Conservation (phyloP, 2,113 vertebrate species). For the Oryzias melastigma region DNA sequence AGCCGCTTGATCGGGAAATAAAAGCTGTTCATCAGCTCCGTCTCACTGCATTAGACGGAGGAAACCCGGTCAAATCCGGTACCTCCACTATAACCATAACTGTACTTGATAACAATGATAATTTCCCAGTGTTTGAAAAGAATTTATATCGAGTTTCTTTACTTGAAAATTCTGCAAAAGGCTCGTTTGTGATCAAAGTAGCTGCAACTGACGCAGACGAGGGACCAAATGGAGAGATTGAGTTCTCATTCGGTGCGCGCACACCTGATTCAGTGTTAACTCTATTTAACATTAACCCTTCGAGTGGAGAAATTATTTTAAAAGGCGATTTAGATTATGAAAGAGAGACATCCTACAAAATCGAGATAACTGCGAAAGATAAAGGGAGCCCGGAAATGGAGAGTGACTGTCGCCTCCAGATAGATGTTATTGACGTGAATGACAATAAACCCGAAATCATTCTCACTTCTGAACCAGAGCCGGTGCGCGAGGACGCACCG, state of each 20-base stretch:
- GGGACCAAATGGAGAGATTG: constrained; percentile 64
- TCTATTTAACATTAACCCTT: constrained; percentile 53
- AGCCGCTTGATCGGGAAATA: constrained; percentile 42
- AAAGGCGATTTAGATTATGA: constrained; percentile 62
- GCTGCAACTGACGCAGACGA: constrained; percentile 73
- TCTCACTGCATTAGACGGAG: constrained; percentile 73
- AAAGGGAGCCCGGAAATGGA: constrained; percentile 73
- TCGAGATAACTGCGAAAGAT: constrained; percentile 81
- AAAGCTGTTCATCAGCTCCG: too few relatives aligned
- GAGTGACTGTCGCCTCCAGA: constrained; percentile 63
- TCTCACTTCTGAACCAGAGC: constrained; percentile 57
- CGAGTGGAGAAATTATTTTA: constrained; percentile 62
- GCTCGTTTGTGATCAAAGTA: constrained; percentile 71
- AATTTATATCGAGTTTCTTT: constrained; percentile 78
- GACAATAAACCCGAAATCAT: constrained; percentile 73
- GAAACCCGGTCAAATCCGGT: constrained; percentile 61
- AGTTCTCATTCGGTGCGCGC: constrained; percentile 60
- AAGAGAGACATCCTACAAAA: constrained; percentile 74
- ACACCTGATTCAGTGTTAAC: constrained; percentile 43
- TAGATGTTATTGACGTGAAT: constrained; percentile 70
- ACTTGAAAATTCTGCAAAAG: constrained; percentile 72
- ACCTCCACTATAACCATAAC: constrained; percentile 45
- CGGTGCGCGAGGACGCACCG: constrained; percentile 59
- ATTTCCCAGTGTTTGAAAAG: constrained; percentile 82
- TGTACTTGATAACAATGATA: constrained; percentile 83